Evolutionary conservation across 2,888 invertebrate species (phyloP).

Genomic region (Melipona bicolor): DNA sequence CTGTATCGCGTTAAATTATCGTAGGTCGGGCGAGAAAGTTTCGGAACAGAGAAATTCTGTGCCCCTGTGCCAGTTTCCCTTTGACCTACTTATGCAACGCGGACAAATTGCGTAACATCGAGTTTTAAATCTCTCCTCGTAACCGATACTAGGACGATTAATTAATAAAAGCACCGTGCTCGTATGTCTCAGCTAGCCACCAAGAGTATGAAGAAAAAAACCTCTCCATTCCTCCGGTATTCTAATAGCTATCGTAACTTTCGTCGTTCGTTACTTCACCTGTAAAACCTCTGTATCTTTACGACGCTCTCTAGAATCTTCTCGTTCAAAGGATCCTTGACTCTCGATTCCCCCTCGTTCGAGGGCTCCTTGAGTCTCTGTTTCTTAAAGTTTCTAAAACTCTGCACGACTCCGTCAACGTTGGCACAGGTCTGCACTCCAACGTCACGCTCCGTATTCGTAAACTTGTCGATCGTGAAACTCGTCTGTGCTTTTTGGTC

Average conservation of each 20-base stretch:
- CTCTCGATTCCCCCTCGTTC: neutral
- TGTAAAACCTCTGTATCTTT: slow-evolving; percentile 78
- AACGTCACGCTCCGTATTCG: slow-evolving; percentile 60
- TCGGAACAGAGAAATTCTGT: neutral
- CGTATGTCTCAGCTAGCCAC: neutral
- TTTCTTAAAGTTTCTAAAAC: neutral
- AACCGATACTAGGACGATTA: neutral
- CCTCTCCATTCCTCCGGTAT: neutral
- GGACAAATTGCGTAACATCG: neutral
- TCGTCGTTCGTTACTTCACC: slow-evolving; percentile 63
- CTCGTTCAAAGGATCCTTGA: slow-evolving; percentile 5
- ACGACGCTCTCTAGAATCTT: slow-evolving; percentile 63
- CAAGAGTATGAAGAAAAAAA: neutral
- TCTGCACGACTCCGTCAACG: slow-evolving; percentile 70
- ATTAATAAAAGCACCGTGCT: neutral
- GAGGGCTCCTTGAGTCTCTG: too few species aligned
- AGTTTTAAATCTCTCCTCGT: neutral
- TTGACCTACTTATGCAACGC: neutral
- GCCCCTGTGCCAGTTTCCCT: neutral
- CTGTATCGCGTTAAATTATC: neutral
- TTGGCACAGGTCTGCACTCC: slow-evolving; percentile 74
- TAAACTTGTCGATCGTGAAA: slow-evolving; percentile 65
- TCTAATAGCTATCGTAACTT: slow-evolving; percentile 9
- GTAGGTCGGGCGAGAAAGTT: neutral
- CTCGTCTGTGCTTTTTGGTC: slow-evolving; percentile 86